phyloP scores from a whole-genome alignment of 1,140 invertebrate genomes.

The Drosophila micromelanica region DNA sequence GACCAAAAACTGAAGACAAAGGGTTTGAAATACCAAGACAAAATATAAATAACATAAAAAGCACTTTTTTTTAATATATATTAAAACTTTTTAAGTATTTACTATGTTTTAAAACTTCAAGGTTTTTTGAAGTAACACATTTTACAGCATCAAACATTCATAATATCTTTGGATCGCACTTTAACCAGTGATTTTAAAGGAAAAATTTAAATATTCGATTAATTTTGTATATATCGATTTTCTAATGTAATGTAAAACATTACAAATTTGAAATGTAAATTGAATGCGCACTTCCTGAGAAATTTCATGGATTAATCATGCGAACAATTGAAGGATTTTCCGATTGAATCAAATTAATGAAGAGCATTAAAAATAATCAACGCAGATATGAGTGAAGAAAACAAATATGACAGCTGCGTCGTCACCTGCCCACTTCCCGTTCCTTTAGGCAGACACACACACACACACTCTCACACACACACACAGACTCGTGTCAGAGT shows the following conservation, averaged over 20 bases:
- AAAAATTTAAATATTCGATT: neutral
- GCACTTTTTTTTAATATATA: neutral
- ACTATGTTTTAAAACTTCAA: no score
- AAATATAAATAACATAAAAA: conserved; percentile 20
- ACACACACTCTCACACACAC: conserved; percentile 13
- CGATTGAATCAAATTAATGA: conserved; percentile 74
- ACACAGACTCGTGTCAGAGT: conserved; percentile 8
- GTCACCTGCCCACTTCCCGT: neutral
- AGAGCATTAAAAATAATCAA: conserved; percentile 77
- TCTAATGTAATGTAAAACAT: no score
- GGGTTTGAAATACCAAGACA: neutral
- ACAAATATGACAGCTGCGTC: conserved; percentile 57
- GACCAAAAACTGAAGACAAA: conserved; percentile 32
- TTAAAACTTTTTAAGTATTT: no score
- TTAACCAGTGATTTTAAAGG: neutral
- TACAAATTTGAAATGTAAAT: neutral
- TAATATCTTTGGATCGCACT: neutral
- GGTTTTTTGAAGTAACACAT: no score
- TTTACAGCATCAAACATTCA: neutral
- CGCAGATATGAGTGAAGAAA: conserved; percentile 38
- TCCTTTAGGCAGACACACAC: neutral
- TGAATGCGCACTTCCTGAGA: neutral
- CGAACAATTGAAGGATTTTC: conserved; percentile 54
- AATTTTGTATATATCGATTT: no score
- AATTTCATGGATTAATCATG: conserved; percentile 50